Percentiles rank a stretch among this genome's conserved stretches.
These are phyloP conservation scores for Mimas tiliae DNA, from an alignment of 2,888 invertebrate species.

Conservation along the genomic window DNA sequence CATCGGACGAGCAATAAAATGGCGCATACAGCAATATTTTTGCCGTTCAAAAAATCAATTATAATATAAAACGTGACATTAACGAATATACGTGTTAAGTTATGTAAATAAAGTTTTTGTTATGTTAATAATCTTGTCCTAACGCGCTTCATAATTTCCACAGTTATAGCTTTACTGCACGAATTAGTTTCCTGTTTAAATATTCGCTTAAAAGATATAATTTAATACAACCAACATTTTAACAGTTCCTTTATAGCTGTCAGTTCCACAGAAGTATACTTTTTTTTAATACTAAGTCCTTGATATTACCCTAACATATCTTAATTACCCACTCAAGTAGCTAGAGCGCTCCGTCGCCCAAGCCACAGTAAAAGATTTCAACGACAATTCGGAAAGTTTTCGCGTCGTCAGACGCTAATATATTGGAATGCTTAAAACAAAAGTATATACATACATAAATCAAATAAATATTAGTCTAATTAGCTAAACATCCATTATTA, in stretches of 20 bases:
- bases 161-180: background rate
- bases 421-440: background rate
- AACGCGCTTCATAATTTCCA: background rate
- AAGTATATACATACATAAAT: too few species aligned
- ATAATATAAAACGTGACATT: constrained; percentile 13
- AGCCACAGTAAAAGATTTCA: background rate
- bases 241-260: too few species aligned
- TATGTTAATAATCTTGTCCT: background rate
- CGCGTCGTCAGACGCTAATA: background rate
- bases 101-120: constrained; percentile 4
- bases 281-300: too few species aligned
- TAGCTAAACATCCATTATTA: too few species aligned
- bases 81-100: constrained; percentile 8
- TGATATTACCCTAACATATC: too few species aligned
- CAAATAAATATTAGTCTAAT: too few species aligned
- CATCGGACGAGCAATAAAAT: constrained; percentile 16
- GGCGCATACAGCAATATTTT: background rate
- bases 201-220: too few species aligned
- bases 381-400: background rate
- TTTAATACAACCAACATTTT: too few species aligned
- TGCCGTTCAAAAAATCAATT: background rate
- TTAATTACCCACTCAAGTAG: background rate
- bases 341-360: background rate
- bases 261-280: too few species aligned
- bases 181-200: background rate